phyloP scores from a whole-genome alignment of 2,113 vertebrate genomes.

The Apteryx owenii region DNA sequence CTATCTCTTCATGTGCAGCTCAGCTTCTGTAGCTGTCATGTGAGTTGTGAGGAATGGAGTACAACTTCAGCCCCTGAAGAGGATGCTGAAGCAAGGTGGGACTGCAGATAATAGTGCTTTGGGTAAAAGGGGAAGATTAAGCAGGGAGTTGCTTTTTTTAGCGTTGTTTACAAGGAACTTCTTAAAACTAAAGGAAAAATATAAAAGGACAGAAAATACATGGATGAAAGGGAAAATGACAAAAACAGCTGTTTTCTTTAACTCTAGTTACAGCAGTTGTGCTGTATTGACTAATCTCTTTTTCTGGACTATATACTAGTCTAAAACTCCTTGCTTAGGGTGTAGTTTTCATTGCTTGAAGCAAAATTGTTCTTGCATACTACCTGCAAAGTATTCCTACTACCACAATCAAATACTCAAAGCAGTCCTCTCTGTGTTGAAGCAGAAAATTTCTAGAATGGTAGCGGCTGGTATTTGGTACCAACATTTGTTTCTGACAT shows the following conservation, averaged over 20 bases:
- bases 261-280: neutral
- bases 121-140: constrained; percentile 12
- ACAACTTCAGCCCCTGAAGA: neutral
- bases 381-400: neutral
- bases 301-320: neutral
- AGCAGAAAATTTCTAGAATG: neutral
- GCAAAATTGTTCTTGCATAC: neutral
- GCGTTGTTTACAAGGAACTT: neutral
- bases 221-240: neutral
- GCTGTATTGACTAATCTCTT: neutral
- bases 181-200: neutral
- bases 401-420: neutral
- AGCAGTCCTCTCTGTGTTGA: neutral
- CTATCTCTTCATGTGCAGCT: constrained; percentile 12
- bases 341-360: neutral
- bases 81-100: constrained; percentile 24
- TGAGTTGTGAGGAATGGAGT: neutral
- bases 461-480: neutral
- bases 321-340: neutral
- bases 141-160: neutral
- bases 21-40: neutral
- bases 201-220: neutral
- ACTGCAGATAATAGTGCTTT: constrained; percentile 19
- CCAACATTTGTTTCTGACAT: neutral
- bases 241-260: neutral